A percentile compares a stretch with the other conserved stretches of the same genome.
Evolutionary conservation across 2,797 vertebrate species (phyloP).

Genomic region (Bradypus variegatus): DNA sequence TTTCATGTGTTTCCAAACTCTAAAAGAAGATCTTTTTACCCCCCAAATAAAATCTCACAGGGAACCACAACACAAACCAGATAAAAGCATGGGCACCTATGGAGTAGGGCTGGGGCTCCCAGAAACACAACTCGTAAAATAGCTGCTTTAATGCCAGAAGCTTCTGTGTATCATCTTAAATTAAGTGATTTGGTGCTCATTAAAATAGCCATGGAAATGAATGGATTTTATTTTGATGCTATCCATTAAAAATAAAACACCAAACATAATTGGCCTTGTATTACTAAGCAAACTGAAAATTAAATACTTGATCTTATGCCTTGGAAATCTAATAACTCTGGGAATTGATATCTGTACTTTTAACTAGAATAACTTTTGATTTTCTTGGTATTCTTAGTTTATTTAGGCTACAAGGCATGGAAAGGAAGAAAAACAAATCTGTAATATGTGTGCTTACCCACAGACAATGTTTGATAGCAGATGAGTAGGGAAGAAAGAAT

Average conservation of each 20-base stretch:
- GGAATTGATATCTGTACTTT: neutral
- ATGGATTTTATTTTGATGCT: slow-evolving; percentile 28
- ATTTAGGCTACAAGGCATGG: neutral
- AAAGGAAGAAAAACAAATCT: neutral
- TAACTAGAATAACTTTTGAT: neutral
- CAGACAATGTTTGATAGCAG: neutral
- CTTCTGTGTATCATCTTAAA: neutral
- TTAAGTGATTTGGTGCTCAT: neutral
- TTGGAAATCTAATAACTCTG: slow-evolving; percentile 34
- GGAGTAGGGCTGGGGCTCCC: neutral
- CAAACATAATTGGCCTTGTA: slow-evolving; percentile 23
- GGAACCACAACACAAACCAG: neutral
- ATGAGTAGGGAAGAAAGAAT: neutral
- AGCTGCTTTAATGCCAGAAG: neutral
- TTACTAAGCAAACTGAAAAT: slow-evolving; percentile 38
- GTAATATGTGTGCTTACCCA: neutral
- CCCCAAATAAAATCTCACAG: neutral
- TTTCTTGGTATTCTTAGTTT: neutral
- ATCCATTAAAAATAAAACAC: slow-evolving; percentile 37
- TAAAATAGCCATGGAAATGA: slow-evolving; percentile 24
- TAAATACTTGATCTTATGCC: neutral
- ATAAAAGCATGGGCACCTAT: neutral
- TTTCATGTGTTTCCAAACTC: neutral
- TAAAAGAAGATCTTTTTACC: neutral
- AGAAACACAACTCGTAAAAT: neutral